phyloP scores from a whole-genome alignment of 2,888 invertebrate genomes.

The Caenorhabditis auriculariae region DNA sequence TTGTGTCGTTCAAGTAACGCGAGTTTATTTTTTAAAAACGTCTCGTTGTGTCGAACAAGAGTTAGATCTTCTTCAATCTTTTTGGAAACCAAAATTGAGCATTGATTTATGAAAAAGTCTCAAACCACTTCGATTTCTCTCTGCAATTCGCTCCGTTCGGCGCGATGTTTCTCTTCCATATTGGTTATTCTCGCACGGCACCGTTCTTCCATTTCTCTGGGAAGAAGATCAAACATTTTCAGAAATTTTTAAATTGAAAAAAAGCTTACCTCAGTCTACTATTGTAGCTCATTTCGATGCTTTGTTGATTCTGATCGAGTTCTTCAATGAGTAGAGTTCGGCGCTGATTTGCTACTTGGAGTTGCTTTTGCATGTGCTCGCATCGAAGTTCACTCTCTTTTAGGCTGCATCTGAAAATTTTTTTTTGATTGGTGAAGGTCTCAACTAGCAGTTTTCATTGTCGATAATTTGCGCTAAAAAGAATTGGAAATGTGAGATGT shows the following conservation, averaged over 20 bases:
- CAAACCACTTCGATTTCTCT: conserved; percentile 41
- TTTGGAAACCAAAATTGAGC: not conserved
- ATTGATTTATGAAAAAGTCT: not conserved
- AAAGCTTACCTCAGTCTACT: conserved; percentile 30
- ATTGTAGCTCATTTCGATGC: conserved; percentile 47
- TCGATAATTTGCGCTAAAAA: not conserved
- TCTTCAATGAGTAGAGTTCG: conserved; percentile 48
- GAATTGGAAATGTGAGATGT: not conserved
- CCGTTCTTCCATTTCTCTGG: conserved; percentile 46
- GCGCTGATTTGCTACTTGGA: conserved; percentile 47
- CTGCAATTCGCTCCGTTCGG: conserved; percentile 42
- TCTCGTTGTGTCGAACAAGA: conserved; percentile 37
- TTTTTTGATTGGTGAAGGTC: too few relatives aligned
- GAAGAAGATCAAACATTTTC: not conserved
- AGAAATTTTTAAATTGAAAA: conserved; percentile 3
- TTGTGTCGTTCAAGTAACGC: conserved; percentile 44
- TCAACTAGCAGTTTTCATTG: too few relatives aligned
- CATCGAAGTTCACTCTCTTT: conserved; percentile 35
- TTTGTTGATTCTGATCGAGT: conserved; percentile 45
- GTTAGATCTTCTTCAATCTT: conserved; percentile 46
- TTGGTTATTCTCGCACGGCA: conserved; percentile 34
- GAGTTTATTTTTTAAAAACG: conserved; percentile 37
- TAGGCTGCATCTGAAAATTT: conserved; percentile 27
- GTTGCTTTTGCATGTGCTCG: conserved; percentile 46
- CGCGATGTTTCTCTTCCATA: conserved; percentile 44